Evolutionary conservation across 2,113 vertebrate genomes (phyloP), one percentile per base, ranked within the genome.

Genomic region (Myiagra hebetior): DNA sequence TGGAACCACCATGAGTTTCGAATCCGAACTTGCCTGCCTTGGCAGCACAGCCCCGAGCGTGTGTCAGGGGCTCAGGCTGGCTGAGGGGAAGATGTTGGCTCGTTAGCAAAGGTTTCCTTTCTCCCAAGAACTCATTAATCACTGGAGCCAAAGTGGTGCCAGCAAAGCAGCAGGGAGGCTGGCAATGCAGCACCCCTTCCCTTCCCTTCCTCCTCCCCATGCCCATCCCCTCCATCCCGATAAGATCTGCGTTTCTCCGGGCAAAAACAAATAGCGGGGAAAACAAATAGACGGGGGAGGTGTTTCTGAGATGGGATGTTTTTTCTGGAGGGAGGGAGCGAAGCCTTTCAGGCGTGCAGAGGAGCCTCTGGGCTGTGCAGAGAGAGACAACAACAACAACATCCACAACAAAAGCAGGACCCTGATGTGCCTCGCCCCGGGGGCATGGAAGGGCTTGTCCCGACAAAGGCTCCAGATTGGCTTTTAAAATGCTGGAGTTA

Each of bases 121-220:
- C 87, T 94, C 93, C 91, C 49, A 16, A 87, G 77, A 68, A 3
- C 33, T 78, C 91, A 39, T 96, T 85, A 93, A 89, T 97, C 95
- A 77, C 78, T 2, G 37, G 74, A 55, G 70, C 21, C 49, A 17
- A 39, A 26, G 39, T 2, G 15, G 70, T 87, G 93, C 94, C 93
- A 94, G 89, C 41, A 41, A 13, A 75, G 84, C 79, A 24, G 13
- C 23, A 1, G 57, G 53, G 63, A 52, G 86, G 76, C 68, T 1
- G 42, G 31, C 60, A 39, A 7, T 4, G 56, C 57, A 26, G 17
- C 92, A 50, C 56, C 87, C 93, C 56, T 86, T 92, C 79, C 93
- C 56, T 86, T 92, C 79, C 87, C 47, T 69, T 63, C 55, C 79
- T 69, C 23, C 30, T 74, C 69, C 47, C 37, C 33, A 4, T 19